Base-by-base conservation (phyloP, 2,888 invertebrate species). In the Alitta virens region DNA sequence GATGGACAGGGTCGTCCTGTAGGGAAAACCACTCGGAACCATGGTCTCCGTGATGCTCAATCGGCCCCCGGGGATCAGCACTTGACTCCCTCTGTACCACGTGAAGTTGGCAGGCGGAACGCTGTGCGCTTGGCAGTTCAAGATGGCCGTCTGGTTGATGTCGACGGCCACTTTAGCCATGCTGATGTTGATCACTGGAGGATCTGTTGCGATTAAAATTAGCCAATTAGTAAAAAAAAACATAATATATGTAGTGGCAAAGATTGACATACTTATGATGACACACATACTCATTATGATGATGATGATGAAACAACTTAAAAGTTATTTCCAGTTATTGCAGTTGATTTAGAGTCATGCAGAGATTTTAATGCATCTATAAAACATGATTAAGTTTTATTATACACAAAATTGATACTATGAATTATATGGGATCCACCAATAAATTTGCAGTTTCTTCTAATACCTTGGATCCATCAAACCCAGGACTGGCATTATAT, bases 131-230 rank as follows among this genome's bases (percentile, higher is more conserved):
- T 38, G 38, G 25, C 60, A 60, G 26, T 23, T 38, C 24, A 60
- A 53, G 18, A 27, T 52, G 23, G 60, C 60, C 16, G 23, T 25
- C 43, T 60, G 60, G 54, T 60, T 60, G 52, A 54, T 60, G 46
- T 60, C 60, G 3, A 51, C 53, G 27, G 60, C 60, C n/a, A 60
- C 60, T 42, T 54, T 53, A 21, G 52, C 60, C 1, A 43, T 25
- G 1, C 53, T 60, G 26, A 46, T 40, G 27, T 60, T 60, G 53
- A 60, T 25, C 33, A 60, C 46, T 21, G 60, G 60, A 25, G 52
- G 33, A 23, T 60, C 60, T 60, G 52, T n/a, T 16, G 18, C 18
- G 50, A 49, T 9, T 40, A 9, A 40, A 9, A 40, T 40, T 40
- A 12, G 9, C 16, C 9, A 40, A 40, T 40, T 9, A 12, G 9